A percentile compares a stretch with the other conserved stretches of the same genome.
phyloP scores from a whole-genome alignment of 2,113 vertebrate genomes.

The Cromileptes altivelis region DNA sequence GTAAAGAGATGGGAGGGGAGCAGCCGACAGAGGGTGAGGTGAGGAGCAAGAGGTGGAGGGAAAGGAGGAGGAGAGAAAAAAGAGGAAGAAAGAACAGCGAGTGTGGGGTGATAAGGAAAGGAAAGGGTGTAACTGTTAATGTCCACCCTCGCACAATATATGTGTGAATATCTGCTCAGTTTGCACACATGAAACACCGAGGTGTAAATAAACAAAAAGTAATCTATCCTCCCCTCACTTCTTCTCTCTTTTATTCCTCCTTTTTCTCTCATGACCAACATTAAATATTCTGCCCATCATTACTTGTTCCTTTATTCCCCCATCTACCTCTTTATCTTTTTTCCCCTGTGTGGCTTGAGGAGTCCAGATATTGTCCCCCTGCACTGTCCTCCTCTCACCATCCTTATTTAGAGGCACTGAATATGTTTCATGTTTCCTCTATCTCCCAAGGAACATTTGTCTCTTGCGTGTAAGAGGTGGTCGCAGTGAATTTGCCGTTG shows the following conservation, averaged over 20 bases:
- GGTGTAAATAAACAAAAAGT: not conserved
- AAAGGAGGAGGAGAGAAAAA: constrained; percentile 8
- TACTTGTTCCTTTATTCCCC: constrained; percentile 3
- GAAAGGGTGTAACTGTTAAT: constrained; percentile 24
- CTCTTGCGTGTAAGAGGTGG: constrained; percentile 19
- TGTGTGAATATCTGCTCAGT: not conserved
- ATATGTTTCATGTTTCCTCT: constrained; percentile 20
- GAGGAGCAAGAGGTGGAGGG: not conserved
- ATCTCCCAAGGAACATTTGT: constrained; percentile 25
- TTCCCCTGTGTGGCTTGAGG: not conserved
- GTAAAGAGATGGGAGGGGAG: constrained; percentile 5
- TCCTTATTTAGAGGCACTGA: constrained; percentile 34
- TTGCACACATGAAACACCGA: not conserved
- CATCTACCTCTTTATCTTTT: not conserved
- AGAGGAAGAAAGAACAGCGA: not conserved
- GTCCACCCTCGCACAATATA: constrained; percentile 1
- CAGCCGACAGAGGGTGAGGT: not conserved
- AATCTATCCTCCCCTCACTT: not conserved
- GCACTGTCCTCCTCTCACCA: not conserved
- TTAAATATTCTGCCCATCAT: constrained; percentile 12
- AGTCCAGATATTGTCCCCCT: constrained; percentile 19
- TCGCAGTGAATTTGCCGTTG: constrained; percentile 7
- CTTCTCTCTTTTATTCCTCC: not conserved
- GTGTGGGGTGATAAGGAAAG: constrained; percentile 24
- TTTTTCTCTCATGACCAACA: constrained; percentile 1